A percentile compares a stretch with the other conserved stretches of the same genome.
These are phyloP conservation scores for Perdita meconis DNA, from an alignment of 2,888 invertebrate species.

Conservation along the genomic window DNA sequence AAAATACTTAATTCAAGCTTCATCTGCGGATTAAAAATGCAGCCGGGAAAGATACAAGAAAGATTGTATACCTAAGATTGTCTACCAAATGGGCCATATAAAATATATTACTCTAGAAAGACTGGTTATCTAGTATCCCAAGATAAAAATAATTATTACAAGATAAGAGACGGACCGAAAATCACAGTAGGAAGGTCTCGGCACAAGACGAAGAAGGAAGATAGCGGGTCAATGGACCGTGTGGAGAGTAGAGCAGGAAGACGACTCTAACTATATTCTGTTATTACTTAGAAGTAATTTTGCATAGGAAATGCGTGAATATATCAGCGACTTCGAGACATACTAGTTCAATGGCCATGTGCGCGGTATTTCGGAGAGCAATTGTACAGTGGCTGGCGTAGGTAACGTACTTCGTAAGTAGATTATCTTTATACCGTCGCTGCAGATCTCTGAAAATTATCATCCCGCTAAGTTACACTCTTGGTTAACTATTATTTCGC, in stretches of 20 bases:
- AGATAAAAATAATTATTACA: not conserved
- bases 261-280: slow-evolving; percentile 1
- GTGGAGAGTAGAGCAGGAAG: not conserved
- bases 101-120: no score
- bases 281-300: slow-evolving; percentile 42
- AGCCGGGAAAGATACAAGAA: no score
- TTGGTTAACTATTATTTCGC: slow-evolving; percentile 39
- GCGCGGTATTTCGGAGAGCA: slow-evolving; percentile 49
- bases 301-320: slow-evolving; percentile 42
- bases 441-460: slow-evolving; percentile 50
- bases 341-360: slow-evolving; percentile 41
- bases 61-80: no score
- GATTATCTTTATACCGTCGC: slow-evolving; percentile 63
- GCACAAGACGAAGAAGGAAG: not conserved
- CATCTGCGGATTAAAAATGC: no score
- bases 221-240: not conserved
- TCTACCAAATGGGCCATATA: no score
- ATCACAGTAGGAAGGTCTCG: no score
- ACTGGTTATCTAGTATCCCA: no score
- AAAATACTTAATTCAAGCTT: no score
- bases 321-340: slow-evolving; percentile 47
- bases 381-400: slow-evolving; percentile 40
- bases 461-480: slow-evolving; percentile 28
- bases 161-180: no score
- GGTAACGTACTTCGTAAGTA: slow-evolving; percentile 58